Evolutionary conservation across 2,888 invertebrate species (phyloP), one percentile per base, ranked within the genome.

Genomic region (Lithophane semibrunnea): DNA sequence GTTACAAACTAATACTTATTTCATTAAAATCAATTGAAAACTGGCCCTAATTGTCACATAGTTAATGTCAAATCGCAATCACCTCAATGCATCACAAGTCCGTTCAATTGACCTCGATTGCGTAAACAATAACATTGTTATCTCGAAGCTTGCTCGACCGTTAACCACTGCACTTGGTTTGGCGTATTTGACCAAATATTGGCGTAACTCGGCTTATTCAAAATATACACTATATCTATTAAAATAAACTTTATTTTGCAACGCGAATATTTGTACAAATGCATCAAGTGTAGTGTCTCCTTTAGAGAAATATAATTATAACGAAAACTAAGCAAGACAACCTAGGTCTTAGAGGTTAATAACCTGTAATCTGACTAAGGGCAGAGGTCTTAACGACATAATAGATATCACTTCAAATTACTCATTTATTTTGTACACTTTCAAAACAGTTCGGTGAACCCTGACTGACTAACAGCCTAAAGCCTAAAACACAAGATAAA

Each of bases 41-140:
- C 60, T 76, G 56, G 65, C 64, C 75, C 65, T 73, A 80, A 84
- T 80, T 74, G 77, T 52, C 21, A 77, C 21, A 72, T 52, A 68
- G 24, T 64, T 72, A 63, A 64, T 18, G 29, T 70, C 24, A 42
- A 65, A 76, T 67, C 16, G 24, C 61, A 70, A 83, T 73, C 75
- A 81, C 75, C 56, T 77, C 69, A 71, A 73, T 67, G 52, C 58
- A 75, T 69, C 70, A 80, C 58, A 58, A 75, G 68, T 75, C 73
- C 71, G 29, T 58, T 65, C 69, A 75, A 80, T 85, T 83, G 88
- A 80, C 73, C 77, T 69, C 64, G 73, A 78, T 74, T 77, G 52
- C 68, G 71, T 84, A 86, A 84, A 86, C 60, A 79, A 75, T 65
- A 71, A 71, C 75, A 73, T 65, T 79, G 58, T 69, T 79, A 75